Conservation (phyloP, 2,113 vertebrate genomes). For the Tauraco erythrolophus region DNA sequence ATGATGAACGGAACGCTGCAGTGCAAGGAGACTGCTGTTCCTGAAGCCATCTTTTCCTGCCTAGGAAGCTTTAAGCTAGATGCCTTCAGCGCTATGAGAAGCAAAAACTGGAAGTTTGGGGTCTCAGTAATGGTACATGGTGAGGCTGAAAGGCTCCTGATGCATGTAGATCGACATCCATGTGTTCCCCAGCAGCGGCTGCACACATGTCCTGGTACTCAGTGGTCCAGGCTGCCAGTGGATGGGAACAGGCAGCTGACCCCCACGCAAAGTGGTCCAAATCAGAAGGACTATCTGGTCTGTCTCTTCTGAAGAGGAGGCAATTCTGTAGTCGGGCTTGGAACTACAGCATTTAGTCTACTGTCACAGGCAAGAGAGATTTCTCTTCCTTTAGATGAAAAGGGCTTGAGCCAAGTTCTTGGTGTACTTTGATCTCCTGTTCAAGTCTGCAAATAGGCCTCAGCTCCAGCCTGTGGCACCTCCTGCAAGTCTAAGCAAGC, state of each 20-base stretch:
- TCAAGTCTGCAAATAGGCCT: background rate
- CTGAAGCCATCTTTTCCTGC: background rate
- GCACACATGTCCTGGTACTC: background rate
- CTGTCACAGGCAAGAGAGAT: background rate
- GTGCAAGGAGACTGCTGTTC: background rate
- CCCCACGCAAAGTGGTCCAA: background rate
- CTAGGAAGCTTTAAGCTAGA: background rate
- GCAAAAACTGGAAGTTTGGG: background rate
- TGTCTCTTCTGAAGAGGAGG: background rate
- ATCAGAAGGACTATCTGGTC: background rate
- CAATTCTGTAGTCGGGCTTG: fast-evolving
- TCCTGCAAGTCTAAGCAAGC: background rate
- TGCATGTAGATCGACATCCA: fast-evolving
- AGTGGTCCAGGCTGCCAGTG: background rate
- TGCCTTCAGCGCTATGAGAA: background rate
- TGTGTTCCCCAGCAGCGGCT: background rate
- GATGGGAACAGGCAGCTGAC: background rate
- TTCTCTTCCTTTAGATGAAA: background rate
- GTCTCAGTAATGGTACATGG: too few relatives aligned
- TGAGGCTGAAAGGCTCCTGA: background rate
- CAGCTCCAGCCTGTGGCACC: background rate
- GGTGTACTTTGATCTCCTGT: background rate
- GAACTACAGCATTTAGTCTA: background rate
- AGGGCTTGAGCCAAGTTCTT: background rate
- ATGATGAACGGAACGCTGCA: background rate